Base-by-base conservation (phyloP, 23 tunicate genomes). In the Diplosoma virens region DNA sequence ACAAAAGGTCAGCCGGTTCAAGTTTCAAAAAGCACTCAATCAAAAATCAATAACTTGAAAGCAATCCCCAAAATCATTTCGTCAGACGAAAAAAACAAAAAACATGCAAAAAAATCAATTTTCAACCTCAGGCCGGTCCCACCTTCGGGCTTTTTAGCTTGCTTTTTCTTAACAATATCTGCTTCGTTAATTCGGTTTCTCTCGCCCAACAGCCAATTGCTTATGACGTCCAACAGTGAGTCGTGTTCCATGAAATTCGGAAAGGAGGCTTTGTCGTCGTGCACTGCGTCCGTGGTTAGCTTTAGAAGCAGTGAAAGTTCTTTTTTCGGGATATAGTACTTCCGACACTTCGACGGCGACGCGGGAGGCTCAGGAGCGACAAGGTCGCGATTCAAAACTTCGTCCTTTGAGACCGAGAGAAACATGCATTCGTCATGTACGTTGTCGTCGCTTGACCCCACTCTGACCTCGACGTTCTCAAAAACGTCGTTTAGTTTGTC, bases 291-390 rank as follows among this genome's bases (percentile, higher is more conserved):
- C n/a, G 17, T 5, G 5, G 61, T 4, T 4, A 61, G 34, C 9
- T 5, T 61, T 29, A 61, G 18, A 4, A 61, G 69, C 35, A 67
- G 3, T 18, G 79, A 71, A 2, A 81, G 59, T 37, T 81, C 86
- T 3, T 81, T 81, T 58, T 81, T 81, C 2, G 86, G 86, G 18
- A 81, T 24, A 30, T 81, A 81, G 25, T 28, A 45, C 32, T 52
- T 36, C 58, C 34, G 60, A 46, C 86, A 81, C 35, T 71, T 45
- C 5, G 26, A n/a, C 1, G 79, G 79, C 5, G 26, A n/a, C 1
- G 79, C 72, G 24, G 37, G 41, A 9, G 55, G 52, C 28, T 67
- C 35, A 33, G 36, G 18, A 1, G 11, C 7, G 6, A 27, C 7
- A 4, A 34, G 52, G 2, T 4, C 3, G 2, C 36, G 17, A 2